Conservation (phyloP, 2,888 invertebrate genomes). For the Lamellibrachia satsuma region DNA sequence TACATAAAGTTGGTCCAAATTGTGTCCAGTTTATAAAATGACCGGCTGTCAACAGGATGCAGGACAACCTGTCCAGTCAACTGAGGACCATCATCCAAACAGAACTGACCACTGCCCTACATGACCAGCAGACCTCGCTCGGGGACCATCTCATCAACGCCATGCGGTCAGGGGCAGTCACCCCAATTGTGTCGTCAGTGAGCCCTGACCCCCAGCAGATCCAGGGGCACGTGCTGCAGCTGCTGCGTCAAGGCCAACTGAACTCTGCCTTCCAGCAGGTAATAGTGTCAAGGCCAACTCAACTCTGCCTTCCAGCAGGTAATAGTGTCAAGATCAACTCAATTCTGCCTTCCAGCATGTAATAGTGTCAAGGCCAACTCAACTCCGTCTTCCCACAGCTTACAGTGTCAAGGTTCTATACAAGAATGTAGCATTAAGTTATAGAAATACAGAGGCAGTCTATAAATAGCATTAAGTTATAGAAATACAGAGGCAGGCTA, state of each 20-base stretch:
- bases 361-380: not conserved
- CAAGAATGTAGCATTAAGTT: too few species aligned
- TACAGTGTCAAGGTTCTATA: too few species aligned
- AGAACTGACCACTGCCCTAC: constrained; percentile 61
- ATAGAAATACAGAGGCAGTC: too few species aligned
- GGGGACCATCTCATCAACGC: constrained; percentile 73
- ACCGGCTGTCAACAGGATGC: not conserved
- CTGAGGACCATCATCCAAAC: constrained; percentile 51
- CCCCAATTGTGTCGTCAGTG: constrained; percentile 43
- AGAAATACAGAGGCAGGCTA: too few species aligned
- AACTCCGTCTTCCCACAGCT: too few species aligned
- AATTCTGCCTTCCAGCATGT: not conserved
- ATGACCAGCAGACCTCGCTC: constrained; percentile 72
- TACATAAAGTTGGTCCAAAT: too few species aligned
- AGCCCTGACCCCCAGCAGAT: constrained; percentile 52
- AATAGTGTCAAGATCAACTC: not conserved
- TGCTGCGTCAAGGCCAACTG: constrained; percentile 77
- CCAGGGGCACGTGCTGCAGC: constrained; percentile 73
- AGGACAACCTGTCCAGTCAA: constrained; percentile 20
- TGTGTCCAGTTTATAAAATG: not conserved
- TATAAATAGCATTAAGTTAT: too few species aligned
- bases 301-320: not conserved
- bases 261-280: constrained; percentile 86
- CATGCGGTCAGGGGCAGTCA: constrained; percentile 73
- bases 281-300: constrained; percentile 25